phyloP scores from a whole-genome alignment of 2,888 invertebrate species.

The Dynastes tityus region DNA sequence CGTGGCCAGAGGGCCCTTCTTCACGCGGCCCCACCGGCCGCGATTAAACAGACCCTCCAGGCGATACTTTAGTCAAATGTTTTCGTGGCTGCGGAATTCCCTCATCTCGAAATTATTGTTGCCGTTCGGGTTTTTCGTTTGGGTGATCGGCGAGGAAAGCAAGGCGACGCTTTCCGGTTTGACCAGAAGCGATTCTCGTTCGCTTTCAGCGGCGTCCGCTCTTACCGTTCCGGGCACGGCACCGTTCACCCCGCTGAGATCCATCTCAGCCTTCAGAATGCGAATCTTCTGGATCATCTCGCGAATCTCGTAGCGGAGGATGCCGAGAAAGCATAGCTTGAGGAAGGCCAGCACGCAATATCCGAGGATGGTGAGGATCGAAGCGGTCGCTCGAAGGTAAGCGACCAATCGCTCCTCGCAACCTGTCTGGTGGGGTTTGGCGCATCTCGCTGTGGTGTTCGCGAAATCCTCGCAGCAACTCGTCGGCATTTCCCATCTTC shows the following conservation, averaged over 20 bases:
- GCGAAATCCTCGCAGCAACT: slow-evolving; percentile 66
- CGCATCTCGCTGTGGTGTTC: slow-evolving; percentile 60
- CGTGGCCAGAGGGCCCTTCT: slow-evolving; percentile 71
- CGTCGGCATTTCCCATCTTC: slow-evolving; percentile 64
- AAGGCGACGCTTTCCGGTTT: slow-evolving; percentile 72
- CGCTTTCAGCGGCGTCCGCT: slow-evolving; percentile 72
- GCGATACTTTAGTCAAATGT: slow-evolving; percentile 85
- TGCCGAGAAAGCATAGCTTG: slow-evolving; percentile 91
- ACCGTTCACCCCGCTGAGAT: slow-evolving; percentile 74
- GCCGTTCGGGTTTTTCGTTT: slow-evolving; percentile 78
- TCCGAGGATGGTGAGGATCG: slow-evolving; percentile 81
- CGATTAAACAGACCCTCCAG: slow-evolving; percentile 81
- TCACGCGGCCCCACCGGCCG: slow-evolving; percentile 70
- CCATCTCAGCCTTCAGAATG: slow-evolving; percentile 81
- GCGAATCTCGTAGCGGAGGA: slow-evolving; percentile 88
- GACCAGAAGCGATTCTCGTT: slow-evolving; percentile 75
- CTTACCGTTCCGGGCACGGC: slow-evolving; percentile 73
- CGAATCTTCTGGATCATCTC: slow-evolving; percentile 95
- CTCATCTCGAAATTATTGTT: slow-evolving; percentile 88
- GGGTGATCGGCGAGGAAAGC: slow-evolving; percentile 66
- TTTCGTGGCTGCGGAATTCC: slow-evolving; percentile 75
- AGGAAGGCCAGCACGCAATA: slow-evolving; percentile 92
- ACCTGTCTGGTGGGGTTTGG: slow-evolving; percentile 72
- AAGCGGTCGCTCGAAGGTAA: slow-evolving; percentile 86
- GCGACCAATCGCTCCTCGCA: slow-evolving; percentile 82